Evolutionary conservation across 64 coral and sea anemone species (phyloP).

Genomic region (Astreopora myriophthalma): DNA sequence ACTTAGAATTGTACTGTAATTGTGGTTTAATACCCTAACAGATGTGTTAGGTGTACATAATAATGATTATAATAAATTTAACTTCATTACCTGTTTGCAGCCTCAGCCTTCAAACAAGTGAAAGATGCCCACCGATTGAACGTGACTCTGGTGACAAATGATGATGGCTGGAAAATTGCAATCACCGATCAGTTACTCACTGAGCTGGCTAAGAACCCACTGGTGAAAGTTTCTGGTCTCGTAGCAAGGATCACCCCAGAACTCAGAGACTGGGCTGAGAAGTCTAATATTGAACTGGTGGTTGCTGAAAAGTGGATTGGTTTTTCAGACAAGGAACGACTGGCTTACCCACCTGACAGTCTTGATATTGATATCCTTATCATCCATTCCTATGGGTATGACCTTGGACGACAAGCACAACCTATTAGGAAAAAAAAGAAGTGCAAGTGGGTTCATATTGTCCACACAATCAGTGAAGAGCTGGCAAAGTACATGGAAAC

Average conservation of each 20-base stretch:
- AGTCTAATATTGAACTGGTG: slow-evolving; percentile 17
- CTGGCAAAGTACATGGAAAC: not conserved
- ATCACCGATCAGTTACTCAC: not conserved
- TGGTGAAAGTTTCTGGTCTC: slow-evolving; percentile 9
- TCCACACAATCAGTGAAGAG: not conserved
- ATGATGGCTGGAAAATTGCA: not conserved
- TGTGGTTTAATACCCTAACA: no score
- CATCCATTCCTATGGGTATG: not conserved
- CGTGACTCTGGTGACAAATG: not conserved
- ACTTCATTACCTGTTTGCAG: no score
- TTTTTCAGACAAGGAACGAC: not conserved
- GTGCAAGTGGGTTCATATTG: slow-evolving; percentile 20
- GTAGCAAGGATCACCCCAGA: not conserved
- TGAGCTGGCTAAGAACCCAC: slow-evolving; percentile 1
- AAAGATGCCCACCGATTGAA: not conserved
- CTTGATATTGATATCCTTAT: slow-evolving; percentile 2
- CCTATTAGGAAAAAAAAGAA: not conserved
- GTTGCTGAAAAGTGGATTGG: not conserved
- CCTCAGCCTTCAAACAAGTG: no score
- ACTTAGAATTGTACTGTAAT: no score
- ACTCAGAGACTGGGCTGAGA: not conserved
- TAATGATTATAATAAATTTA: no score
- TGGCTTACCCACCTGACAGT: not conserved
- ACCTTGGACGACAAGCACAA: slow-evolving; percentile 9
- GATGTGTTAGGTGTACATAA: no score